Percentiles rank a stretch among this genome's conserved stretches.
These are phyloP conservation scores for Thrips palmi DNA, from an alignment of 1,140 invertebrate genomes.

Conservation along the genomic window DNA sequence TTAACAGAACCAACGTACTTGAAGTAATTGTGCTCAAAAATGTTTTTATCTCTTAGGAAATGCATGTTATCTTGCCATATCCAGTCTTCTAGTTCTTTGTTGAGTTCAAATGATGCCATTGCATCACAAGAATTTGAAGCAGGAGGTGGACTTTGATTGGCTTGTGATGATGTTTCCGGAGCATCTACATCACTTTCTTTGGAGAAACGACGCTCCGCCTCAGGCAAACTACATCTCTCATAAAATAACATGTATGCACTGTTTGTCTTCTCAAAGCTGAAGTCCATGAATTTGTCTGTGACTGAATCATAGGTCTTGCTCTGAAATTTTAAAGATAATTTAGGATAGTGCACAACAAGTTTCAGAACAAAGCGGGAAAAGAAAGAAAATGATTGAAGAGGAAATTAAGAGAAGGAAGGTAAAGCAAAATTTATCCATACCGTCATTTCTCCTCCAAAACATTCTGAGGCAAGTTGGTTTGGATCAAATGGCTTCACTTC, in stretches of 20 bases:
- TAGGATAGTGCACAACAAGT: slow-evolving; percentile 9
- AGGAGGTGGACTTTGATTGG: too few relatives aligned
- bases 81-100: slow-evolving; percentile 69
- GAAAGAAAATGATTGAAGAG: neutral
- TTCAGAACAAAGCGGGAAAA: slow-evolving; percentile 7
- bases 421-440: slow-evolving; percentile 29
- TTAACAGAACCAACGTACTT: slow-evolving; percentile 36
- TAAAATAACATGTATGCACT: slow-evolving; percentile 97
- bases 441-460: slow-evolving; percentile 94
- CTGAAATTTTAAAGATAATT: slow-evolving; percentile 27
- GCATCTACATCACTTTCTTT: too few relatives aligned
- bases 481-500: slow-evolving; percentile 93
- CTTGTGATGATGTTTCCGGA: too few relatives aligned
- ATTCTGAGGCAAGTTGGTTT: slow-evolving; percentile 80
- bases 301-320: slow-evolving; percentile 92
- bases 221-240: slow-evolving; percentile 60
- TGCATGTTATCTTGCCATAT: slow-evolving; percentile 94
- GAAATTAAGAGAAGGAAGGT: slow-evolving; percentile 1
- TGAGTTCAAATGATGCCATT: slow-evolving; percentile 35
- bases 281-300: slow-evolving; percentile 92
- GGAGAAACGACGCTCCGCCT: too few relatives aligned
- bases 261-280: slow-evolving; percentile 93
- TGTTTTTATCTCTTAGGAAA: slow-evolving; percentile 86
- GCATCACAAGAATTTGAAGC: too few relatives aligned
- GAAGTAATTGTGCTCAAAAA: slow-evolving; percentile 89